These are phyloP conservation scores for Euclidia mi DNA, from an alignment of 2,888 invertebrate species.

Conservation along the genomic window DNA sequence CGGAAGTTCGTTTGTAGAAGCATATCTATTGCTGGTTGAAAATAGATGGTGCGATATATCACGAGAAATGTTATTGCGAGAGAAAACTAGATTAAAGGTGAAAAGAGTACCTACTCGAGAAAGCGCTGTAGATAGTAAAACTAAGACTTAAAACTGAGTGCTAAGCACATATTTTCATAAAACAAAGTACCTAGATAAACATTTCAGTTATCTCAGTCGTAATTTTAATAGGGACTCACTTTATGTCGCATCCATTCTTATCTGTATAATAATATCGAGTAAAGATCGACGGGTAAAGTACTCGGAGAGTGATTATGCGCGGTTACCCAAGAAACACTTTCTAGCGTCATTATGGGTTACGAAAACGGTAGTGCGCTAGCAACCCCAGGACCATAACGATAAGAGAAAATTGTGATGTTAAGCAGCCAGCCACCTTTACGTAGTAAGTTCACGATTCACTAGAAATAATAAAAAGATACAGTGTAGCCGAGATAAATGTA, in stretches of 20 bases:
- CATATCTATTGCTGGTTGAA: constrained; percentile 31
- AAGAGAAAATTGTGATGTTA: constrained; percentile 57
- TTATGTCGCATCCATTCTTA: constrained; percentile 47
- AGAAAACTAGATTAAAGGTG: constrained; percentile 40
- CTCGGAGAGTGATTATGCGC: constrained; percentile 59
- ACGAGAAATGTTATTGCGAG: constrained; percentile 36
- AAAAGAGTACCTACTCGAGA: constrained; percentile 35
- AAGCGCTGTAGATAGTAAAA: constrained; percentile 30
- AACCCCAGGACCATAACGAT: constrained; percentile 59
- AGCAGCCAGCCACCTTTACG: constrained; percentile 51
- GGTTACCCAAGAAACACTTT: constrained; percentile 62
- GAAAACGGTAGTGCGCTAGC: constrained; percentile 57
- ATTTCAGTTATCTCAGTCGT: constrained; percentile 33
- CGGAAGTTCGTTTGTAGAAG: constrained; percentile 13
- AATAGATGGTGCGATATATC: constrained; percentile 47
- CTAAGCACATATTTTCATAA: constrained; percentile 33
- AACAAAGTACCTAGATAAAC: constrained; percentile 24
- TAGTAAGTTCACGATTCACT: constrained; percentile 60
- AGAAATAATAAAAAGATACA: constrained; percentile 72
- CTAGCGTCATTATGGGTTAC: constrained; percentile 65
- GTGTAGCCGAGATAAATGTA: constrained; percentile 77
- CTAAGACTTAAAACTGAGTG: constrained; percentile 24
- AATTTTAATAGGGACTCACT: constrained; percentile 47
- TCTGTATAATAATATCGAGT: constrained; percentile 47
- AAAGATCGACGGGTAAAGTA: constrained; percentile 52